Conservation (phyloP, 2,797 vertebrate genomes). For the Enteromius mattozi region DNA sequence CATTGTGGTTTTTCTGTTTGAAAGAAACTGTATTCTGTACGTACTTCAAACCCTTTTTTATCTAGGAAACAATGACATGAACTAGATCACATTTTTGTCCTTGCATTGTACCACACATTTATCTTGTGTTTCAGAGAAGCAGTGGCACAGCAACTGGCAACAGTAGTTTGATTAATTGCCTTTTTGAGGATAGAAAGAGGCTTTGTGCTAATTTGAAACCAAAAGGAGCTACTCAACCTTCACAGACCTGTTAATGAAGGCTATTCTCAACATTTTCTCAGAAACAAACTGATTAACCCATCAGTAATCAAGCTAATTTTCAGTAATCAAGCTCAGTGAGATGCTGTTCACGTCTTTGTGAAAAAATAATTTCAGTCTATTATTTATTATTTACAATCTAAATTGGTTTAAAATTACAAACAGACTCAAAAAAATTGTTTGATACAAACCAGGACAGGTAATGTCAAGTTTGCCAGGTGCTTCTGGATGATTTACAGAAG, state of each 20-base stretch:
- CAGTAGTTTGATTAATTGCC: conserved; percentile 45
- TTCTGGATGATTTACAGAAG: conserved; percentile 2
- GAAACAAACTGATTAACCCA: conserved; percentile 55
- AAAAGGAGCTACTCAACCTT: conserved; percentile 37
- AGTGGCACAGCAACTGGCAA: conserved; percentile 9
- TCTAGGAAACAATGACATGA: background rate
- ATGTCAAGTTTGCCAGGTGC: background rate
- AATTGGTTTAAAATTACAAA: conserved; percentile 8
- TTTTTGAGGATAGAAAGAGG: conserved; percentile 44
- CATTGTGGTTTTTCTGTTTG: background rate
- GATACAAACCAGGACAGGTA: background rate
- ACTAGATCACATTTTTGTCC: background rate
- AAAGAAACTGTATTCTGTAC: background rate
- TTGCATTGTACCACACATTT: background rate
- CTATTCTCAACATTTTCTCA: conserved; percentile 31
- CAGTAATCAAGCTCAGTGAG: conserved; percentile 39
- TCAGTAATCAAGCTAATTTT: conserved; percentile 48
- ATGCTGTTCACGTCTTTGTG: background rate
- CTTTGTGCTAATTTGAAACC: conserved; percentile 55
- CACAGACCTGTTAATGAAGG: conserved; percentile 40
- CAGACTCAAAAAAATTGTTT: background rate
- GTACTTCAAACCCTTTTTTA: background rate
- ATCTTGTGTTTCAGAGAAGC: conserved; percentile 1
- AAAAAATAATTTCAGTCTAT: background rate
- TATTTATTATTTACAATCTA: background rate